Evolutionary conservation across 2,888 invertebrate species (phyloP).

Genomic region (Tetragnatha montana): DNA sequence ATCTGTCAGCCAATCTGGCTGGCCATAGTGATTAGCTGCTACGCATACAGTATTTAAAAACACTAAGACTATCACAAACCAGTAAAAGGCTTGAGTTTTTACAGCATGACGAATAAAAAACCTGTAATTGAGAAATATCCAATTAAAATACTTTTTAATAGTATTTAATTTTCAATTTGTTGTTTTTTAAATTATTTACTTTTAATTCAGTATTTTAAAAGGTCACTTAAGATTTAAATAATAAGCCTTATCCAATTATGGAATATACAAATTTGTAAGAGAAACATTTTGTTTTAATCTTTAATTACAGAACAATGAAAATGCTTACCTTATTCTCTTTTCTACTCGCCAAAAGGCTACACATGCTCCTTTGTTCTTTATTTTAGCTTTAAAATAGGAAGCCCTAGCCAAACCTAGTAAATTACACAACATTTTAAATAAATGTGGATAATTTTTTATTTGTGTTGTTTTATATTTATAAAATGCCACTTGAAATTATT

Average conservation of each 20-base stretch:
- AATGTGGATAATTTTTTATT: background rate
- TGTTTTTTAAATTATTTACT: too few relatives aligned
- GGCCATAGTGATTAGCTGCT: conserved; percentile 98
- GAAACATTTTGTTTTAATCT: background rate
- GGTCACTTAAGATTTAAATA: background rate
- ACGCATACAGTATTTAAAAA: conserved; percentile 99
- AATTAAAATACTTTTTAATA: background rate
- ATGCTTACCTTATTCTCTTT: conserved; percentile 84
- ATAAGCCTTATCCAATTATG: too few relatives aligned
- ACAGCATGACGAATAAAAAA: conserved; percentile 89
- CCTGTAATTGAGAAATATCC: conserved; percentile 47
- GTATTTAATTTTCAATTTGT: too few relatives aligned
- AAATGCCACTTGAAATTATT: too few relatives aligned
- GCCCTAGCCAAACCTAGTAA: conserved; percentile 78
- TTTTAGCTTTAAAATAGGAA: conserved; percentile 93
- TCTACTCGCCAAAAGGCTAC: conserved; percentile 95
- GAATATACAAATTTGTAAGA: background rate
- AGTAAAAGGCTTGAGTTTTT: conserved; percentile 99
- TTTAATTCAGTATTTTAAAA: background rate
- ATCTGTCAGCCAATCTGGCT: conserved; percentile 93
- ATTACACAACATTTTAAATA: background rate
- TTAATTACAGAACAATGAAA: background rate
- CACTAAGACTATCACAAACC: conserved; percentile 99
- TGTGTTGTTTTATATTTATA: background rate
- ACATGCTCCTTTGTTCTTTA: conserved; percentile 92